Percentiles rank a stretch among this genome's conserved stretches.
Evolutionary conservation across 2,113 vertebrate species (phyloP).

Genomic region (Dasypus novemcinctus): DNA sequence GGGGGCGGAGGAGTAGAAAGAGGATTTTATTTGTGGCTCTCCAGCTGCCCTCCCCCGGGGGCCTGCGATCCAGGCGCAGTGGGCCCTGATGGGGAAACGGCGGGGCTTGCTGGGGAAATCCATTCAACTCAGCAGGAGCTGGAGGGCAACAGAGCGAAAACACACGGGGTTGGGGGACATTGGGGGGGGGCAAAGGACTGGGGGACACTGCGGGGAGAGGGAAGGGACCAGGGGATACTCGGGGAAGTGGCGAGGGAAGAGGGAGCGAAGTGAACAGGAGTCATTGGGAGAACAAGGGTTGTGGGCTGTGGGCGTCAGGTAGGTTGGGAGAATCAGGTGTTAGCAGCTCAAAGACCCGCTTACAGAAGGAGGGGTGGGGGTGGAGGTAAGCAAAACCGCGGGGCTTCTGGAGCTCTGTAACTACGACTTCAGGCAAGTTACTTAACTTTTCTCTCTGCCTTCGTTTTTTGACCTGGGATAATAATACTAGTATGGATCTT

Average conservation of each 20-base stretch:
- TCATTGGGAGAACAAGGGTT: not conserved
- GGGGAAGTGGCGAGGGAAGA: not conserved
- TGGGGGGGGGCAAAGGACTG: not conserved
- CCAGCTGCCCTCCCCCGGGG: not conserved
- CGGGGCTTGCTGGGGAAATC: slow-evolving; percentile 43
- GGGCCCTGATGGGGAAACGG: not conserved
- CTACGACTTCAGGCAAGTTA: not conserved
- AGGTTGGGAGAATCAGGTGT: not conserved
- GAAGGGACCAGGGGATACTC: not conserved
- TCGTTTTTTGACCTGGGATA: not conserved
- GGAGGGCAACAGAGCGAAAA: not conserved
- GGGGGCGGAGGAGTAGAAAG: slow-evolving; percentile 3
- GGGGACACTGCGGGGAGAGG: not conserved
- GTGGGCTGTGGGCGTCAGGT: not conserved
- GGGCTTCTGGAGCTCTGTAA: not conserved
- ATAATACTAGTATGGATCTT: not conserved
- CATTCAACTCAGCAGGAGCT: not conserved
- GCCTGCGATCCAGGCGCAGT: not conserved
- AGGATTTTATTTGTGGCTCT: slow-evolving; percentile 54
- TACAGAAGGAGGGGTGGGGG: not conserved
- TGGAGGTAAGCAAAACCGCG: not conserved
- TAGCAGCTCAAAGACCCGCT: not conserved
- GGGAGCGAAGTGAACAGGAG: not conserved
- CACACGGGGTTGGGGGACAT: not conserved
- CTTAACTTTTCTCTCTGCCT: slow-evolving; percentile 9